A percentile compares a stretch with the other conserved stretches of the same genome.
phyloP scores from a whole-genome alignment of 2,888 invertebrate species.

The Drosophila eohydei region DNA sequence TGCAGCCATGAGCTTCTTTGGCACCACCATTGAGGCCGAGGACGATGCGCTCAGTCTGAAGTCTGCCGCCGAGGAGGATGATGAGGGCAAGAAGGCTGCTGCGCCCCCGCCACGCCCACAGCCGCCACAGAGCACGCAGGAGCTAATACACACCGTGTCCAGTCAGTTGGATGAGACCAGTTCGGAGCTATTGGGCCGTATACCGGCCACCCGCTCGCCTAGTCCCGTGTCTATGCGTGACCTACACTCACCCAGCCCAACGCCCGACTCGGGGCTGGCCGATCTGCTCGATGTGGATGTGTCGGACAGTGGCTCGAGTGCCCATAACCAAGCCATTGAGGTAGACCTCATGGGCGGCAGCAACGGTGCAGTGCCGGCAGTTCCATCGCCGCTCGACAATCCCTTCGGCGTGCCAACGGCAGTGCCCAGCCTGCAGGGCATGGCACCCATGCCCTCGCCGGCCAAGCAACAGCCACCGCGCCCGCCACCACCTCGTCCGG shows the following conservation, averaged over 20 bases:
- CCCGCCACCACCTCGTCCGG: conserved; percentile 85
- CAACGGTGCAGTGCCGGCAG: conserved; percentile 22
- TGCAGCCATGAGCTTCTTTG: conserved; percentile 85
- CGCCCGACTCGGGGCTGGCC: conserved; percentile 88
- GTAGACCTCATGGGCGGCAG: conserved; percentile 74
- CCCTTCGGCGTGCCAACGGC: conserved; percentile 84
- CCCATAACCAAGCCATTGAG: conserved; percentile 78
- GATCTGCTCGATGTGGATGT: conserved; percentile 90
- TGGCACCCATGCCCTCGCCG: conserved; percentile 86
- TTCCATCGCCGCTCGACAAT: conserved; percentile 74
- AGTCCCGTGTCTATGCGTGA: conserved; percentile 94
- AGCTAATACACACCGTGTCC: conserved; percentile 93
- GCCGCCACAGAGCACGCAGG: conserved; percentile 91
- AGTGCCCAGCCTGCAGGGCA: conserved; percentile 84
- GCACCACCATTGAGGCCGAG: conserved; percentile 85
- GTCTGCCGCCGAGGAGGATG: conserved; percentile 80
- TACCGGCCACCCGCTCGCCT: conserved; percentile 93
- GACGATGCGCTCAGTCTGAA: conserved; percentile 83
- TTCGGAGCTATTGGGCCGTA: conserved; percentile 91
- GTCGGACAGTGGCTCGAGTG: conserved; percentile 84
- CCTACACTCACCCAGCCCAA: conserved; percentile 93
- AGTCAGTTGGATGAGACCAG: conserved; percentile 95
- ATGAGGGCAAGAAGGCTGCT: conserved; percentile 68
- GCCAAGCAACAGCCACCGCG: conserved; percentile 85
- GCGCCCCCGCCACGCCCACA: conserved; percentile 86